These are phyloP conservation scores for Zaprionus nigranus DNA, from an alignment of 1,140 invertebrate genomes.

Conservation along the genomic window DNA sequence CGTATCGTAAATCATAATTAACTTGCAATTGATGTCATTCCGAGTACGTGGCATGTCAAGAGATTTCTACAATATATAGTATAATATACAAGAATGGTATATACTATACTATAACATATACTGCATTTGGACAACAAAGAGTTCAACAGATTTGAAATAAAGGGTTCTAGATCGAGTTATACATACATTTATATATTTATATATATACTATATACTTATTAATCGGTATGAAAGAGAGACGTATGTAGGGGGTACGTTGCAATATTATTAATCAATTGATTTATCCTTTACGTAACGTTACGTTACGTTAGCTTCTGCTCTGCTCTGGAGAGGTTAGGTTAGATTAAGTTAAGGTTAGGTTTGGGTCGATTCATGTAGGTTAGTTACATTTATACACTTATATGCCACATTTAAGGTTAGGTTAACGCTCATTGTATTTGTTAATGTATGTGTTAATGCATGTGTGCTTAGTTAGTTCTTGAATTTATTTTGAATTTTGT, in stretches of 20 bases:
- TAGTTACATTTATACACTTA: constrained; percentile 70
- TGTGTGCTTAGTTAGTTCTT: constrained; percentile 36
- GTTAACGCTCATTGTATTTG: constrained; percentile 18
- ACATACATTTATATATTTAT: constrained; percentile 13
- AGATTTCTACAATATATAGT: constrained; percentile 32
- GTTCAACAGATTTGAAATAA: constrained; percentile 42
- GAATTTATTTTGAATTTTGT: constrained; percentile 48
- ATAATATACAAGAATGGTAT: constrained; percentile 7
- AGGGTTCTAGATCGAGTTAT: constrained; percentile 38
- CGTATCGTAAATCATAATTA: constrained; percentile 37
- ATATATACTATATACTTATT: constrained; percentile 26
- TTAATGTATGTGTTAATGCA: constrained; percentile 31
- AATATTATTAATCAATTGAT: constrained; percentile 52
- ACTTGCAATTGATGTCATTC: constrained; percentile 72
- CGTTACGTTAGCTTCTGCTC: constrained; percentile 29
- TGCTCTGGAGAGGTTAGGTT: constrained; percentile 1
- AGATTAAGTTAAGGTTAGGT: constrained; percentile 4
- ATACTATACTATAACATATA: constrained; percentile 14
- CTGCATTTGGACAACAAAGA: constrained; percentile 38
- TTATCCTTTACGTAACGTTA: not conserved
- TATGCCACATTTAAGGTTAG: constrained; percentile 34
- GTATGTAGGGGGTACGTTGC: constrained; percentile 74
- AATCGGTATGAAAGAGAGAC: constrained; percentile 61
- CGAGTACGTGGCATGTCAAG: constrained; percentile 71
- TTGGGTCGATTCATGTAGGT: constrained; percentile 20